Evolutionary conservation across 2,113 vertebrate species (phyloP).

Genomic region (Formicarius rufipectus): DNA sequence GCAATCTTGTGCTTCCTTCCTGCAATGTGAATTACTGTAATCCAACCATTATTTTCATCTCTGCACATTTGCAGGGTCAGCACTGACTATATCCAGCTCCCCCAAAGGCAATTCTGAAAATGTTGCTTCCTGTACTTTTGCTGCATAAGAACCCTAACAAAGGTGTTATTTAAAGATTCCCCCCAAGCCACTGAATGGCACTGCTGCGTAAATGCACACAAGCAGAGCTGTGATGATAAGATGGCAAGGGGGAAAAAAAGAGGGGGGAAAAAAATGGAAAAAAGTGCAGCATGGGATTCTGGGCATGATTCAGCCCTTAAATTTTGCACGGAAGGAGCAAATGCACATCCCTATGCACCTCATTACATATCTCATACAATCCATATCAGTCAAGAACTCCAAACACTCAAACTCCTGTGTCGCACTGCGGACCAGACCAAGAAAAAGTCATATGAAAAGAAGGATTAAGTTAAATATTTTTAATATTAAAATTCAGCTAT

Average conservation of each 20-base stretch:
- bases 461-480: neutral
- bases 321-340: neutral
- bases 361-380: neutral
- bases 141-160: constrained; percentile 6
- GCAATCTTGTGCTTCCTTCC: constrained; percentile 31
- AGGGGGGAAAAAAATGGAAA: too few relatives aligned
- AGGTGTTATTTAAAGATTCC: constrained; percentile 58
- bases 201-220: neutral
- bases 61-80: constrained; percentile 55
- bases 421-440: neutral
- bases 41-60: constrained; percentile 43
- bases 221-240: neutral
- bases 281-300: neutral
- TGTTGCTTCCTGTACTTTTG: constrained; percentile 42
- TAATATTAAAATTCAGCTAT: neutral
- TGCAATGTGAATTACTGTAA: constrained; percentile 44
- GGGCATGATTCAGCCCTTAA: neutral
- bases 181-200: neutral
- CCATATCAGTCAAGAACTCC: neutral
- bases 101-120: constrained; percentile 32
- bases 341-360: neutral
- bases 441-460: neutral
- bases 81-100: constrained; percentile 53
- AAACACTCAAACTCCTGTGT: neutral
- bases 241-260: neutral